Evolutionary conservation across 2,797 vertebrate genomes (phyloP).

Genomic region (Avahi laniger): DNA sequence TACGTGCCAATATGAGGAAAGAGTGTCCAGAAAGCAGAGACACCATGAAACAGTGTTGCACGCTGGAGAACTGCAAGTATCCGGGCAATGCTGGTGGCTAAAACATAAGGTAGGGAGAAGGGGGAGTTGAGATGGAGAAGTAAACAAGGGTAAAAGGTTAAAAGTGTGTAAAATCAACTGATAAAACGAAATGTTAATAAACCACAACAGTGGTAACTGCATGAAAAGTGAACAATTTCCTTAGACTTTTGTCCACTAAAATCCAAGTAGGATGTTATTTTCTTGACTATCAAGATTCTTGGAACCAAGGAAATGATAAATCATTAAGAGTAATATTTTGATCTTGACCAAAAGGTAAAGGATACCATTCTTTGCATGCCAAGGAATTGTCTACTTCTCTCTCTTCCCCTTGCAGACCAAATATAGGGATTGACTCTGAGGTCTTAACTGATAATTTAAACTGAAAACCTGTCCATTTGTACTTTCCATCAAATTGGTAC

Average conservation of each 20-base stretch:
- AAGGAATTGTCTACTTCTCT: background rate
- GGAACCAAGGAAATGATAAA: background rate
- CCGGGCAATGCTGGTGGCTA: background rate
- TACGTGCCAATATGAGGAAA: background rate
- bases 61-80: fast-evolving
- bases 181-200: background rate
- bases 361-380: background rate
- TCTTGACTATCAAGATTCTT: background rate
- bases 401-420: background rate
- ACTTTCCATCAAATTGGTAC: too few relatives aligned
- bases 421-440: background rate
- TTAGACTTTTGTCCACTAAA: background rate
- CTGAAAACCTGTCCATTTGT: conserved; percentile 37
- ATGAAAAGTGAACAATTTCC: background rate
- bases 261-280: background rate
- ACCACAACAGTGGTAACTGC: too few relatives aligned
- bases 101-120: too few relatives aligned
- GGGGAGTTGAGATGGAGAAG: background rate
- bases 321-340: background rate
- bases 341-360: background rate
- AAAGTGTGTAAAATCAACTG: background rate
- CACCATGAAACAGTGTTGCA: background rate
- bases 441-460: background rate
- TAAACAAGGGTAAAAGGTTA: background rate
- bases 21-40: background rate